Evolutionary conservation across 2,888 invertebrate genomes (phyloP).

Genomic region (Coremacera marginata): DNA sequence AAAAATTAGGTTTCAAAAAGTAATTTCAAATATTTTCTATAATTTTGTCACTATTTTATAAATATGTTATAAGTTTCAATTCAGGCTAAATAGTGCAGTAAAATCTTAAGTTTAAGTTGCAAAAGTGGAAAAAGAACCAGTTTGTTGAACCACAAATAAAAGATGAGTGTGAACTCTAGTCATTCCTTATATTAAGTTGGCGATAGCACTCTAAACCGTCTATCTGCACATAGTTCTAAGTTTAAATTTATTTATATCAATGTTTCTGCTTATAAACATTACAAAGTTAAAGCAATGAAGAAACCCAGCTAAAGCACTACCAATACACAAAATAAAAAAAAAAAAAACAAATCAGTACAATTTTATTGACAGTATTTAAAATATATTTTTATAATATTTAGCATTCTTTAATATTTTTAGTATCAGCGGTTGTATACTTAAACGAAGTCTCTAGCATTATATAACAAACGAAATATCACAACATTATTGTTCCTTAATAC

Average conservation of each 20-base stretch:
- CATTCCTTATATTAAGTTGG: constrained; percentile 49
- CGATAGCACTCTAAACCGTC: background rate
- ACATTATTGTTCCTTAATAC: constrained; percentile 64
- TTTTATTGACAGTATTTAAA: constrained; percentile 34
- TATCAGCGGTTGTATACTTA: constrained; percentile 65
- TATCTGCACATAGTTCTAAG: constrained; percentile 20
- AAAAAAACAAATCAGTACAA: constrained; percentile 38
- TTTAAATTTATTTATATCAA: constrained; percentile 8
- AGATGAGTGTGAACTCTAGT: constrained; percentile 67
- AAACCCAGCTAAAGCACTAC: constrained; percentile 43
- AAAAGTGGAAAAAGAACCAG: constrained; percentile 17
- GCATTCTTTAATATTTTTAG: background rate
- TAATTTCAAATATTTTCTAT: no score
- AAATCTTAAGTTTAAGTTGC: constrained; percentile 53
- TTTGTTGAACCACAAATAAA: constrained; percentile 14
- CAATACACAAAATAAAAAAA: constrained; percentile 39
- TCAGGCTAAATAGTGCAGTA: constrained; percentile 67
- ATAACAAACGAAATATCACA: constrained; percentile 59
- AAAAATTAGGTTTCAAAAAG: no score
- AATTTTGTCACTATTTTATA: no score
- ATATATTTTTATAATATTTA: no score
- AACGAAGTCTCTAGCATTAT: constrained; percentile 41
- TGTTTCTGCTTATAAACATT: constrained; percentile 5
- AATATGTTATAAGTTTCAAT: constrained; percentile 44
- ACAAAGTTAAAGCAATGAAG: constrained; percentile 21